These are phyloP conservation scores for Cassiopea andromeda DNA, from an alignment of 30 jellyfish, hydroid and myxozoan species.

Conservation along the genomic window DNA sequence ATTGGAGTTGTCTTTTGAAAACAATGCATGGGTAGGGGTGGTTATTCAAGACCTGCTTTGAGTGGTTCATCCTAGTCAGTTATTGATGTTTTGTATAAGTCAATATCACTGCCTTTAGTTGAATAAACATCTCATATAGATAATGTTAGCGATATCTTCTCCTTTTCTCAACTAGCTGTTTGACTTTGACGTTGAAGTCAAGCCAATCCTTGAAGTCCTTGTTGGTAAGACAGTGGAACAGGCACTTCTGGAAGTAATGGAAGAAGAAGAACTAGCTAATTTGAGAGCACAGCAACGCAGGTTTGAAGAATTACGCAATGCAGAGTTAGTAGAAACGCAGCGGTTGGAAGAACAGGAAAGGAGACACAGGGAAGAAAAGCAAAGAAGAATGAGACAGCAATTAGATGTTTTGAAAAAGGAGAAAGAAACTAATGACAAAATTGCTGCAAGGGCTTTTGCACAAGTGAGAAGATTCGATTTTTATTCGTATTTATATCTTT, in stretches of 20 bases:
- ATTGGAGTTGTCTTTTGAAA: too few species aligned
- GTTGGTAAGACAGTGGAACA: conserved; percentile 97
- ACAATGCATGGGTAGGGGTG: too few species aligned
- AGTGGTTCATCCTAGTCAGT: too few species aligned
- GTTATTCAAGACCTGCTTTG: too few species aligned
- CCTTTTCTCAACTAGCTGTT: conserved; percentile 65
- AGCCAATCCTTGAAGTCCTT: conserved; percentile 94
- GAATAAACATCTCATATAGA: too few species aligned
- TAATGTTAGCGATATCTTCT: background rate
- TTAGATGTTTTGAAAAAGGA: conserved; percentile 87
- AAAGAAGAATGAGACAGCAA: conserved; percentile 93
- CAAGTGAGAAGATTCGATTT: conserved; percentile 61
- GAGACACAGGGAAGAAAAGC: conserved; percentile 96
- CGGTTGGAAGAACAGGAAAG: conserved; percentile 95
- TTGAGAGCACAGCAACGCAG: conserved; percentile 94
- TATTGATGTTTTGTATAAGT: too few species aligned
- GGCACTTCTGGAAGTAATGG: conserved; percentile 96
- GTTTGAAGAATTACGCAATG: conserved; percentile 92
- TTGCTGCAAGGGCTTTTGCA: conserved; percentile 98
- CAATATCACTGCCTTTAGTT: too few species aligned
- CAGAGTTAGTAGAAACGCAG: conserved; percentile 94
- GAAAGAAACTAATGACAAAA: conserved; percentile 82
- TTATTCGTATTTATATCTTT: background rate
- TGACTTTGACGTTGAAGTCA: conserved; percentile 93
- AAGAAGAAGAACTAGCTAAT: conserved; percentile 93